phyloP scores from a whole-genome alignment of 2,797 vertebrate species.

The Stomatorhinus walkeri region DNA sequence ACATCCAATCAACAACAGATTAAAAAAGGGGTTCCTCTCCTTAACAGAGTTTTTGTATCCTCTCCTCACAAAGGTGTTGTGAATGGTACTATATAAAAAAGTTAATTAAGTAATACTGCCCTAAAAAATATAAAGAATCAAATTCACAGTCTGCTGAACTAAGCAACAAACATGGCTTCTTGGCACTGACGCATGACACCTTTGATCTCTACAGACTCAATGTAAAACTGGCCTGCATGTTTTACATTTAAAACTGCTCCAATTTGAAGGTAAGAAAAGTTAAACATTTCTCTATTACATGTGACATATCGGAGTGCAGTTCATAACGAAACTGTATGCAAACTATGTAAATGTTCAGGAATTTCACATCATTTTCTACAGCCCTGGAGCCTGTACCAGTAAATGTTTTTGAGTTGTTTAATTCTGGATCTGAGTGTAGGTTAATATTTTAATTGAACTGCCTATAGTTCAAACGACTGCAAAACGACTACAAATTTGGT shows the following conservation, averaged over 20 bases:
- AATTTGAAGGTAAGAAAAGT: background rate
- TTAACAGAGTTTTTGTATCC: background rate
- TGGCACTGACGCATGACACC: background rate
- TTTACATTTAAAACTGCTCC: background rate
- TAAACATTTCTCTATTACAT: background rate
- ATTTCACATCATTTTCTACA: background rate
- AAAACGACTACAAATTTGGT: background rate
- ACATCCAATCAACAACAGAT: background rate
- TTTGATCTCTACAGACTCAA: background rate
- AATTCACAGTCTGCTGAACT: background rate
- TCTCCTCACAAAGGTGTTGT: background rate
- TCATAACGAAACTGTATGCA: background rate
- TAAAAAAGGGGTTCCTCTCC: background rate
- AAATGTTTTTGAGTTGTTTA: background rate
- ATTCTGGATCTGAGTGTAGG: background rate
- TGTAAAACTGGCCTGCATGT: background rate
- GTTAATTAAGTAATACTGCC: background rate
- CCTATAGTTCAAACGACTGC: background rate
- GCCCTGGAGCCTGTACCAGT: background rate
- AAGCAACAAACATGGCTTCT: background rate
- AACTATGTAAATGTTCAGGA: background rate
- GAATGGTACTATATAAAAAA: background rate
- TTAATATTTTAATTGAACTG: background rate
- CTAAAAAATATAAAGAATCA: background rate
- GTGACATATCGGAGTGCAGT: background rate